A percentile compares a stretch with the other conserved stretches of the same genome.
These are phyloP conservation scores for Nymphicus hollandicus DNA, from an alignment of 2,113 vertebrate species.

Conservation along the genomic window DNA sequence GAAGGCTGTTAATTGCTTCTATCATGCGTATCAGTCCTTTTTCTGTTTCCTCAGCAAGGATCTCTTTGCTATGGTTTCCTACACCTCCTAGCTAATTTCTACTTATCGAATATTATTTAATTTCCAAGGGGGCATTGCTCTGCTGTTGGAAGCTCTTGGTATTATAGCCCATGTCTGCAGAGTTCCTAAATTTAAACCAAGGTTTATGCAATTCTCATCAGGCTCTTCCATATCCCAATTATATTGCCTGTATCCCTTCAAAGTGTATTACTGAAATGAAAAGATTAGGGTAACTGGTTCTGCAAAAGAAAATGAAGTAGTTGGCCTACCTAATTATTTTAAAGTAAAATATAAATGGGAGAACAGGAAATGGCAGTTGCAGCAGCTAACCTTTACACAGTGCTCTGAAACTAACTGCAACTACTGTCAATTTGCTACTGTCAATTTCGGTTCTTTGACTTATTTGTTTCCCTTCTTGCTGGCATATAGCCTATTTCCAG, in stretches of 20 bases:
- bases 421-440: background rate
- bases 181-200: background rate
- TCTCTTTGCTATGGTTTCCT: background rate
- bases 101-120: background rate
- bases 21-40: background rate
- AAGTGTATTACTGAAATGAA: background rate
- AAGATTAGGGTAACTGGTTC: background rate
- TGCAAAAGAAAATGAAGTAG: background rate
- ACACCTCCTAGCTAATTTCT: background rate
- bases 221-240: background rate
- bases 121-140: background rate
- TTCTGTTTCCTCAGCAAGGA: background rate
- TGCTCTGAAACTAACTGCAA: background rate
- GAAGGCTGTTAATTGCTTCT: background rate
- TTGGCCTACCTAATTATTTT: background rate
- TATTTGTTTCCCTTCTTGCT: background rate
- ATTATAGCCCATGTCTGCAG: background rate
- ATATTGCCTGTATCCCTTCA: background rate
- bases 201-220: background rate
- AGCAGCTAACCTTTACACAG: background rate
- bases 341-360: background rate
- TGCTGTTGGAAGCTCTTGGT: background rate
- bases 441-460: background rate
- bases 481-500: background rate
- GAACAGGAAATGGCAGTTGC: background rate